Evolutionary conservation across 2,797 vertebrate genomes (phyloP).

Genomic region (Mionectes olivaceus): DNA sequence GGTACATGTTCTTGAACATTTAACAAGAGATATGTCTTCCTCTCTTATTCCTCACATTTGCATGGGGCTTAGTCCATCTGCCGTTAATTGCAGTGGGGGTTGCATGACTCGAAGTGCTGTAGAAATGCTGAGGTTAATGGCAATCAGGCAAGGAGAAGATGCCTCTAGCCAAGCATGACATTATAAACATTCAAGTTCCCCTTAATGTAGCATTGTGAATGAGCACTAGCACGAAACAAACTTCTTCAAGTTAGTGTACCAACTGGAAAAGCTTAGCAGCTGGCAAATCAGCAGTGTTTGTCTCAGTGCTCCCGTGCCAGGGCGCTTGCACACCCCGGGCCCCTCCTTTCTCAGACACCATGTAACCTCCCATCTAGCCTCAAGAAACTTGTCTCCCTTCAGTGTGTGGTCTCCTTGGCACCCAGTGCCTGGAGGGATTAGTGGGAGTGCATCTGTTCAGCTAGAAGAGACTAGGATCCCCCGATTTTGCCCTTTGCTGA

Average conservation of each 20-base stretch:
- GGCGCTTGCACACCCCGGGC: accelerated
- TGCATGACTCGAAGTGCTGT: background rate
- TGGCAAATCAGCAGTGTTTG: background rate
- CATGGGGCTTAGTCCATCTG: background rate
- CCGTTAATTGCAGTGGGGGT: background rate
- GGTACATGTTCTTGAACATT: background rate
- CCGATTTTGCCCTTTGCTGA: background rate
- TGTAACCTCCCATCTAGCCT: background rate
- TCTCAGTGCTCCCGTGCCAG: background rate
- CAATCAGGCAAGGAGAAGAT: background rate
- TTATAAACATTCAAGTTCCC: background rate
- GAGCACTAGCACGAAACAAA: background rate
- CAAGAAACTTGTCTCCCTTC: background rate
- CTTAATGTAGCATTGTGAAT: background rate
- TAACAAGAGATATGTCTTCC: background rate
- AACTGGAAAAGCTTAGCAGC: background rate
- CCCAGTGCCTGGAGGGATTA: background rate
- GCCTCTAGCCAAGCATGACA: background rate
- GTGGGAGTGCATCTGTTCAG: background rate
- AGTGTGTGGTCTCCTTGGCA: background rate
- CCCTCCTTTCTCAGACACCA: background rate
- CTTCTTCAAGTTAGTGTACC: slow-evolving; percentile 4
- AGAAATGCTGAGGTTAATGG: background rate
- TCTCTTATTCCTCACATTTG: background rate
- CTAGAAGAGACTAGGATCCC: background rate